These are phyloP conservation scores for Eupeodes corollae DNA, from an alignment of 1,140 invertebrate species.

Conservation along the genomic window DNA sequence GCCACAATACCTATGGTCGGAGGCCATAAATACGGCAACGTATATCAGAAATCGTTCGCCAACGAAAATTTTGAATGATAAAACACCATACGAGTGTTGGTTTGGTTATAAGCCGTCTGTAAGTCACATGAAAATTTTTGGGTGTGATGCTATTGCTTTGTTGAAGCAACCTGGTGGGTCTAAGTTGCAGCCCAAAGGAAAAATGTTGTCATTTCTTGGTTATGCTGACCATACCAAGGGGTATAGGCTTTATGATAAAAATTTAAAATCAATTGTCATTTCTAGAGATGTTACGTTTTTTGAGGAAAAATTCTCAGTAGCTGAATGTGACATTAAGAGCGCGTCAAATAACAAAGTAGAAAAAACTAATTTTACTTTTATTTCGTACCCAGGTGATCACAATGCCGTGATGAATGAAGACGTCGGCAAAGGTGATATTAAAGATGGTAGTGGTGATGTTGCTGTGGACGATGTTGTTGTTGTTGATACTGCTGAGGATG, in stretches of 20 bases:
- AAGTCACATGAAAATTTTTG: constrained; percentile 25
- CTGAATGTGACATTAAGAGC: neutral
- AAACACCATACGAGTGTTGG: constrained; percentile 6
- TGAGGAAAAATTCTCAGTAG: constrained; percentile 1
- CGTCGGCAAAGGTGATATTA: no score
- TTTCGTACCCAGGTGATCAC: no score
- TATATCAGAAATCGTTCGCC: constrained; percentile 9
- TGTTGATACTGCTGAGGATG: no score
- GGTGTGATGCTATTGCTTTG: constrained; percentile 20
- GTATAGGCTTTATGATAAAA: constrained; percentile 3
- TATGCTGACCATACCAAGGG: constrained; percentile 5
- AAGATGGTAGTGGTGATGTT: no score
- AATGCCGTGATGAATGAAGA: no score
- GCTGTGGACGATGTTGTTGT: no score
- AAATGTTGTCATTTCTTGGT: constrained; percentile 4
- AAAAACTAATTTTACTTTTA: no score
- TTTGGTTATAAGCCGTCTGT: constrained; percentile 18
- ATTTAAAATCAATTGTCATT: constrained; percentile 1
- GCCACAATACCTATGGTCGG: constrained; percentile 37
- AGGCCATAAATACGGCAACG: no score
- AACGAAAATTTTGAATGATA: constrained; percentile 2
- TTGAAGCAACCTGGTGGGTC: constrained; percentile 24
- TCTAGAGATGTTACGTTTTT: constrained; percentile 7
- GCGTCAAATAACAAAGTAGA: no score
- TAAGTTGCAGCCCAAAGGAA: constrained; percentile 12